These are phyloP conservation scores for Etia nguti DNA, from an alignment of 2,113 vertebrate species.

Conservation along the genomic window DNA sequence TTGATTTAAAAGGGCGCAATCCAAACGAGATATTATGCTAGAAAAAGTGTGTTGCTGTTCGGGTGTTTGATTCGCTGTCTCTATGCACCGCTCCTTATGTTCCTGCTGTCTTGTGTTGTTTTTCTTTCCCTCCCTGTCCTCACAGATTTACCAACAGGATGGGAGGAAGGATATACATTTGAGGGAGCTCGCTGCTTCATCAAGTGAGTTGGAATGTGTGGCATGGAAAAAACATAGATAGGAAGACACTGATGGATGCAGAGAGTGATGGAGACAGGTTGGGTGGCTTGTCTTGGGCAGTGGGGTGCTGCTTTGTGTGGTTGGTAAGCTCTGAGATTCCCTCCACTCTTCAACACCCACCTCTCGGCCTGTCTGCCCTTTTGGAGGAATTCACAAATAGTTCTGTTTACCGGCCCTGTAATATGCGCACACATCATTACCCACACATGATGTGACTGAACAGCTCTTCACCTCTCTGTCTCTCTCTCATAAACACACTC, in stretches of 20 bases:
- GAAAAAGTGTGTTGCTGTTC: neutral
- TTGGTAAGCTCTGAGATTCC: constrained; percentile 2
- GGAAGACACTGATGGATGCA: neutral
- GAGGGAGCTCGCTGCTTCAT: constrained; percentile 98
- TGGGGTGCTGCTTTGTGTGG: constrained; percentile 38
- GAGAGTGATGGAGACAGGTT: neutral
- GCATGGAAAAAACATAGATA: constrained; percentile 51
- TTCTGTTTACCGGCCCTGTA: neutral
- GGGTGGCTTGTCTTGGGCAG: neutral
- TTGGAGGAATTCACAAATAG: constrained; percentile 8
- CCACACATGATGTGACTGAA: neutral
- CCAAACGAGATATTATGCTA: neutral
- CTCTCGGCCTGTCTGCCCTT: neutral
- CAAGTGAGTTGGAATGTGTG: constrained; percentile 88
- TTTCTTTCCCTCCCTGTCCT: neutral
- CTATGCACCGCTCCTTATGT: constrained; percentile 2
- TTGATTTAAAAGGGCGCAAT: neutral
- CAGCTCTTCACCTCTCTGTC: neutral
- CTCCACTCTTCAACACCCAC: neutral
- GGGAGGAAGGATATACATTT: constrained; percentile 97
- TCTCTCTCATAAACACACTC: neutral
- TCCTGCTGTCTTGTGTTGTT: neutral
- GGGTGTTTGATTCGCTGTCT: neutral
- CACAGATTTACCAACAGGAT: constrained; percentile 94
- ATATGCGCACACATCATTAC: neutral